A percentile compares a stretch with the other conserved stretches of the same genome.
phyloP scores from a whole-genome alignment of 2,888 invertebrate genomes.

The Eupithecia exiguata region DNA sequence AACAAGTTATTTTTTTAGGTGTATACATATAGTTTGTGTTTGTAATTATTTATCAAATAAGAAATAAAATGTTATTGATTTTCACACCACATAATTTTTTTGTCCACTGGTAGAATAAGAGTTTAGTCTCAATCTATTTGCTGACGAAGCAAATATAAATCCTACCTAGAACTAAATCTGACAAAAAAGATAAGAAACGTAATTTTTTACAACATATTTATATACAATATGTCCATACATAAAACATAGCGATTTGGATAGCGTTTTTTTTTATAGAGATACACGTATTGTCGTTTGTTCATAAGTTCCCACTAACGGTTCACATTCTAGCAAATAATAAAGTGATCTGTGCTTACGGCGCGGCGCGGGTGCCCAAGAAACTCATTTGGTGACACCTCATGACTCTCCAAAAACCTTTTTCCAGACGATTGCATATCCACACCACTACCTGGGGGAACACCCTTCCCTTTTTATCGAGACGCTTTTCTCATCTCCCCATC shows the following conservation, averaged over 20 bases:
- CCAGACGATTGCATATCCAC: conserved; percentile 79
- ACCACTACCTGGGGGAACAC: conserved; percentile 70
- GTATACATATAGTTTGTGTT: no score
- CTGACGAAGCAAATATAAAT: background rate
- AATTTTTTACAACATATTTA: no score
- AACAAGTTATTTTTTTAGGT: no score
- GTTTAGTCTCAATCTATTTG: no score
- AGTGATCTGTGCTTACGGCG: conserved; percentile 32
- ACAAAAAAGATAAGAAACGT: background rate
- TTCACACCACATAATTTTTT: no score
- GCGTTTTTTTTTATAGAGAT: no score
- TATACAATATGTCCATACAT: no score
- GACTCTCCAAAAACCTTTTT: conserved; percentile 76
- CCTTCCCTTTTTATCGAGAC: conserved; percentile 58
- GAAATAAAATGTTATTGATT: no score
- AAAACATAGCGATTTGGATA: background rate
- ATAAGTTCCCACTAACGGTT: background rate
- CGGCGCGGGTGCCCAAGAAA: conserved; percentile 34
- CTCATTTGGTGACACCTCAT: conserved; percentile 71
- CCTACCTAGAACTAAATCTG: background rate
- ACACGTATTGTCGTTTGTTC: background rate
- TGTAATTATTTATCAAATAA: no score
- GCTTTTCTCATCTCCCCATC: conserved; percentile 52
- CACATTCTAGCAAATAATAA: background rate
- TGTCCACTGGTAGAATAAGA: no score